Evolutionary conservation across 37 sponge, comb jelly and placozoan genomes (phyloP).

Genomic region (Petrosia ficiformis): DNA sequence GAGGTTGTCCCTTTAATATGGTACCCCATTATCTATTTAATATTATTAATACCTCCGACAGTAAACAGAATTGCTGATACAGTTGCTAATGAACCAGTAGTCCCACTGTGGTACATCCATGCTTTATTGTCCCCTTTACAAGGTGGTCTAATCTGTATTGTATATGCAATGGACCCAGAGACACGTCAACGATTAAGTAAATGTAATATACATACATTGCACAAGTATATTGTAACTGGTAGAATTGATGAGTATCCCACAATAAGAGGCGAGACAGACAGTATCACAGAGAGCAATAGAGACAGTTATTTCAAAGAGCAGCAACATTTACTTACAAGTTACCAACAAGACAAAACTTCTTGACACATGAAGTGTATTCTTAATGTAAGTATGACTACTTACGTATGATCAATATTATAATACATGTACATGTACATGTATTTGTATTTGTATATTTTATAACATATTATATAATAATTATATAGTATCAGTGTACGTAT

Average conservation of each 20-base stretch:
- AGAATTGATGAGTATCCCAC: background rate
- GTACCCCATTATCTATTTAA: conserved; percentile 44
- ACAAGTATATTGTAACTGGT: background rate
- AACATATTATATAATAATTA: no score
- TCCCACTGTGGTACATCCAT: conserved; percentile 44
- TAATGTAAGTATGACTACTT: no score
- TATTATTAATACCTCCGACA: conserved; percentile 44
- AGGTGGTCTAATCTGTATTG: conserved; percentile 35
- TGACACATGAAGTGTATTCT: no score
- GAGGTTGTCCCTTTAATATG: conserved; percentile 42
- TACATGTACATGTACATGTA: no score
- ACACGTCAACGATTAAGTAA: conserved; percentile 20
- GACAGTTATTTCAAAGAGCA: no score
- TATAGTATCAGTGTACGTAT: no score
- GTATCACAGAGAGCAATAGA: no score
- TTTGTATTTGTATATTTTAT: no score
- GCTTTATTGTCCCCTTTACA: conserved; percentile 49
- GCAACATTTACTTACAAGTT: no score
- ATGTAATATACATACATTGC: background rate
- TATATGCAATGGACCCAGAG: conserved; percentile 57
- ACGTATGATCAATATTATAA: no score
- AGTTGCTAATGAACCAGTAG: conserved; percentile 6
- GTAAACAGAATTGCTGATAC: conserved; percentile 44
- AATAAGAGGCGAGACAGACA: background rate
- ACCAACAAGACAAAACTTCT: no score